These are phyloP conservation scores for Labroides dimidiatus DNA, from an alignment of 2,797 vertebrate species.

Conservation along the genomic window DNA sequence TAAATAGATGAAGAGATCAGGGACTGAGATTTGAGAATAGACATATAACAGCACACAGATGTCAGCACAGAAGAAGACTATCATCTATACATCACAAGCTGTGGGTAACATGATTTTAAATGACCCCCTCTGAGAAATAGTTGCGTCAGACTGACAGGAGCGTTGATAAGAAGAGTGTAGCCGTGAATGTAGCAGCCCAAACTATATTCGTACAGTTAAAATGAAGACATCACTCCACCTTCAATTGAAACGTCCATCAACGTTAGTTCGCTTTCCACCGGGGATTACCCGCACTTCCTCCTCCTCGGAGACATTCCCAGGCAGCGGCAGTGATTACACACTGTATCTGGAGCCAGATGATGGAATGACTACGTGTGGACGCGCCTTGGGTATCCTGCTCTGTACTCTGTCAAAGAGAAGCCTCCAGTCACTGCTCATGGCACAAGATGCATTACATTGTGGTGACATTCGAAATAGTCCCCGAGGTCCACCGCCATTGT, in stretches of 20 bases:
- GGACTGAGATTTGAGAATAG: constrained; percentile 39
- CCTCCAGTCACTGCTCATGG: constrained; percentile 79
- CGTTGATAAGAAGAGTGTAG: constrained; percentile 48
- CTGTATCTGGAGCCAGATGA: constrained; percentile 70
- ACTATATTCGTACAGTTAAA: constrained; percentile 58
- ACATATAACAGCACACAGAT: constrained; percentile 33
- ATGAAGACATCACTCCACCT: constrained; percentile 69
- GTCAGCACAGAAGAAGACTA: constrained; percentile 37
- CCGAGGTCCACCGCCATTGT: constrained; percentile 71
- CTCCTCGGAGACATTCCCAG: constrained; percentile 72
- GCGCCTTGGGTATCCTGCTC: constrained; percentile 71
- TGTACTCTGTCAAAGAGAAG: constrained; percentile 76
- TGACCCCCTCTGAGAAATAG: constrained; percentile 25
- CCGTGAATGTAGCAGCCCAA: constrained; percentile 53
- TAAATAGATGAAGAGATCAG: constrained; percentile 12
- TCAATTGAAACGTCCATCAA: constrained; percentile 78
- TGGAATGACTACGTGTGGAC: constrained; percentile 72
- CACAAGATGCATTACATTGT: constrained; percentile 82
- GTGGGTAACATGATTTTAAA: constrained; percentile 32
- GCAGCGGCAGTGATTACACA: constrained; percentile 73
- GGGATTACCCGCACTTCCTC: constrained; percentile 69
- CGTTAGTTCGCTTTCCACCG: constrained; percentile 58
- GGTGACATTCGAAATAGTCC: constrained; percentile 81
- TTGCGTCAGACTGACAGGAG: constrained; percentile 47
- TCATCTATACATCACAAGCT: constrained; percentile 47